Base-by-base conservation (phyloP, 1,140 invertebrate species). In the Physella acuta region DNA sequence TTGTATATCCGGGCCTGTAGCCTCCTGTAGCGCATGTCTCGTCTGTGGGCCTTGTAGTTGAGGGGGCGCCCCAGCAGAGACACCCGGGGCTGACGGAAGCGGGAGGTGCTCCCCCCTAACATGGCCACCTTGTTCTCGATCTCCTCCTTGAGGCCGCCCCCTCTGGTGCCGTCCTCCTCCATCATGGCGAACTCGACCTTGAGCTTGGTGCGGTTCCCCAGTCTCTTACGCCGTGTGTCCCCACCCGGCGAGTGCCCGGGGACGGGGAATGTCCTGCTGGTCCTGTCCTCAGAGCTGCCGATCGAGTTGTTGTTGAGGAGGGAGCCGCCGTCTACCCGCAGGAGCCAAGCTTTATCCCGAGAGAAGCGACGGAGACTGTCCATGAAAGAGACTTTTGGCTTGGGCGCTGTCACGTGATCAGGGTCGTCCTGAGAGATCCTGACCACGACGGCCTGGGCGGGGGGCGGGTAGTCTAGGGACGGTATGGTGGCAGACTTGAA, bases 1-100 rank as follows among this genome's bases (percentile, higher is more conserved):
- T 96, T 96, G 88, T 96, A 95, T 82, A 95, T 89, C 84, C 91
- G 90, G 80, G 91, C 91, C 86, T 97, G 94, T 62, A 94, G 87
- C 81, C 92, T 90, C 79, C 94, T 88, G 87, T 94, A 95, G 74
- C 92, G 89, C 84, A 91, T 91, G 89, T 94, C 93, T 86, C 92
- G 89, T 28, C 80, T 70, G 63, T 93, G 90, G 84, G 90, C 90
- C 87, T 91, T 90, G 87, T 93, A 93, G 87, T 91, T 93, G 81
- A 95, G 88, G 79, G 93, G 93, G 86, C 92, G 93, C 84, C 93
- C 93, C 79, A 94, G 89, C 82, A 95, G 90, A 87, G 92, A 93
- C 89, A 94, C 93, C 87, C 93, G 90, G 0, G 80, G 81, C 69
- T 84, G 77, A 11, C 72, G 70, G 72, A 78, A 81, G 17, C 81